A percentile compares a stretch with the other conserved stretches of the same genome.
These are phyloP conservation scores for Phrynocephalus versicolor DNA, from an alignment of 2,113 vertebrate genomes.

Conservation along the genomic window DNA sequence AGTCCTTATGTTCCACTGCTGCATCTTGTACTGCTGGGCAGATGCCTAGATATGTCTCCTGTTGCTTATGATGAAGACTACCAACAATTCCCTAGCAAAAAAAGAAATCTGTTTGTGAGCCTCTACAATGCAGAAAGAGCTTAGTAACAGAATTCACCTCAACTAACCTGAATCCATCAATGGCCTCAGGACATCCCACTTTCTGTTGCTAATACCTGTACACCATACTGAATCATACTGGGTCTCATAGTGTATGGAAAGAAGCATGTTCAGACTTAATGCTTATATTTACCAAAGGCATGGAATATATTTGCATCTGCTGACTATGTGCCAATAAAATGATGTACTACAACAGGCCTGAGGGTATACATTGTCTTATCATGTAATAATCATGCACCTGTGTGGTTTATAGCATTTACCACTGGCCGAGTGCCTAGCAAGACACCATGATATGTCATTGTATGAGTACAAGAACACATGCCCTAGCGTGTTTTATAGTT, in stretches of 20 bases:
- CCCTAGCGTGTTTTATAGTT: constrained; percentile 31
- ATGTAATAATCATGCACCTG: constrained; percentile 53
- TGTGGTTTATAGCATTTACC: constrained; percentile 45
- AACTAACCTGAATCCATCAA: not conserved
- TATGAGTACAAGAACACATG: constrained; percentile 23
- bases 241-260: constrained; percentile 17
- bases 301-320: constrained; percentile 4
- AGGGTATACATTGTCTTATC: constrained; percentile 52
- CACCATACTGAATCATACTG: not conserved
- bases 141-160: not conserved
- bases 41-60: not conserved
- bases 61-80: not conserved
- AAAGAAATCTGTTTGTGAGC: not conserved
- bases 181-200: no score
- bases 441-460: constrained; percentile 51
- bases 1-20: not conserved
- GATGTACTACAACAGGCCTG: constrained; percentile 54
- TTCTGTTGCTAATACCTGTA: not conserved
- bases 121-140: not conserved
- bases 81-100: not conserved
- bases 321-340: constrained; percentile 37
- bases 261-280: constrained; percentile 37
- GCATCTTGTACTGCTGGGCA: not conserved
- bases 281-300: constrained; percentile 37
- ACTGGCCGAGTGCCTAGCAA: constrained; percentile 60